phyloP scores from a whole-genome alignment of 2,888 invertebrate genomes.

The Pterostichus madidus region DNA sequence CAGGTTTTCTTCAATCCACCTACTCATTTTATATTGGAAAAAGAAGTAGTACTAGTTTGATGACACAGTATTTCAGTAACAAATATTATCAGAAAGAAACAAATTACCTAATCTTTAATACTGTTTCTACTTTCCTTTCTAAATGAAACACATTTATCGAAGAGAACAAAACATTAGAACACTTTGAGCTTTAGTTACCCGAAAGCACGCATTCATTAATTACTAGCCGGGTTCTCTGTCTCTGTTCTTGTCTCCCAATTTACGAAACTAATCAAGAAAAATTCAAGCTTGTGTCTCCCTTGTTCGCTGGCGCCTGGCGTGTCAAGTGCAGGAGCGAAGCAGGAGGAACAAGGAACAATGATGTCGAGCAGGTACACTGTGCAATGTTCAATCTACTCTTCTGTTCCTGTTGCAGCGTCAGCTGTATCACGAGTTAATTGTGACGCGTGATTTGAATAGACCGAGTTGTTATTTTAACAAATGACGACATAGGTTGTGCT shows the following conservation, averaged over 20 bases:
- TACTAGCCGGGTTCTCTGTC: constrained; percentile 5
- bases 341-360: not conserved
- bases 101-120: too few species aligned
- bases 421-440: constrained; percentile 31
- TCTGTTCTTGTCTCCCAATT: constrained; percentile 49
- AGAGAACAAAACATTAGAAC: constrained; percentile 11
- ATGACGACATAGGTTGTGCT: not conserved
- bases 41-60: too few species aligned
- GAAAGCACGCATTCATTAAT: constrained; percentile 42
- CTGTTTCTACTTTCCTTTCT: not conserved
- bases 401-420: not conserved
- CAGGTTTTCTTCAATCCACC: too few species aligned
- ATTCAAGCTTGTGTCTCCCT: constrained; percentile 23
- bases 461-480: constrained; percentile 31
- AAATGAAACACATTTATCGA: constrained; percentile 35
- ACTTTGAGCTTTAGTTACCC: constrained; percentile 7
- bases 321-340: constrained; percentile 36
- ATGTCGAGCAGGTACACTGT: constrained; percentile 1
- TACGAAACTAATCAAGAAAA: constrained; percentile 52
- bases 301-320: not conserved
- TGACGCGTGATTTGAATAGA: constrained; percentile 52
- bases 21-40: too few species aligned
- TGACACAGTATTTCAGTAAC: too few species aligned
- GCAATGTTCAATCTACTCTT: not conserved
- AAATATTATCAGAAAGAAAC: too few species aligned